Evolutionary conservation across 2,797 vertebrate genomes (phyloP), one percentile per base, ranked within the genome.

Genomic region (Anguilla pacifica): DNA sequence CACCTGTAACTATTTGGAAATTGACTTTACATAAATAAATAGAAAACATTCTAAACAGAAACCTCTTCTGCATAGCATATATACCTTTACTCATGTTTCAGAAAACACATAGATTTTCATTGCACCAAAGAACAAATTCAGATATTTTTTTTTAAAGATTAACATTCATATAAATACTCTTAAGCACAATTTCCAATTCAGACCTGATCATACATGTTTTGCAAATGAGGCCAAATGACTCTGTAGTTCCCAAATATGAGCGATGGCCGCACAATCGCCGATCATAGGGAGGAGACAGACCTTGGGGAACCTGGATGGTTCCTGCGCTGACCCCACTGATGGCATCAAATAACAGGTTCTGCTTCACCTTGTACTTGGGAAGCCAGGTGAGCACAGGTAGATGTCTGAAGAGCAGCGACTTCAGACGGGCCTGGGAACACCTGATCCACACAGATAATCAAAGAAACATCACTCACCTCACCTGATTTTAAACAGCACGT

Each of bases 251-350:
- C 2, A 70, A n/a, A 70, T 59, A 17, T 10, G 64, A 70, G 4
- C n/a, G 25, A 70, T n/a, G 64, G 1, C 64, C 15, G 0, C 6
- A 70, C n/a, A 6, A 70, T 28, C n/a, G 6, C 64, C n/a, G 64
- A 67, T 67, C 64, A 3, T 74, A 39, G n/a, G 28, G 51, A 88
- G 46, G 86, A 9, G 6, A 86, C 95, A 92, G 90, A 98, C 98
- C 98, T 95, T 98, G 97, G 43, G 98, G 97, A 88, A 98, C 97
- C 89, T 98, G 98, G 85, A 98, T 97, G 0, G 97, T 98, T 7
- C 98, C 97, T 0, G 97, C 97, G 0, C 98, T 98, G 94, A 98
- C 91, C 88, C 97, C 97, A 0, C 97, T 97, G 0, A 98, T 96
- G 87, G 97, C 93, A 88, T 98, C 98, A 0, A 95, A 92, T 89